Conservation (phyloP, 2,113 vertebrate genomes). For the Pogona vitticeps region DNA sequence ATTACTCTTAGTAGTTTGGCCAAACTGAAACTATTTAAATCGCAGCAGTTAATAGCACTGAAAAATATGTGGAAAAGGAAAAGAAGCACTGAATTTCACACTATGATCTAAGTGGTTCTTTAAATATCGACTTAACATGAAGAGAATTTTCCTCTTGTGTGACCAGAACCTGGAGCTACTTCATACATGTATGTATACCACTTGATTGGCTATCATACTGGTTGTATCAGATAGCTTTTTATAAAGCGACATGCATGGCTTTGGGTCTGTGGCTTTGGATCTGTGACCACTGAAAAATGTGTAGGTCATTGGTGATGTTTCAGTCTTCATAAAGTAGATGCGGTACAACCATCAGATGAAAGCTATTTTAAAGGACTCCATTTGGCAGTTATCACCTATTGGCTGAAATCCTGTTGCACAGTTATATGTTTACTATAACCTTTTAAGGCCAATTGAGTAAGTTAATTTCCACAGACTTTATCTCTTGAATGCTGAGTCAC, state of each 20-base stretch:
- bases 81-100: constrained; percentile 43
- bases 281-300: background rate
- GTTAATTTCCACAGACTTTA: too few relatives aligned
- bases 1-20: constrained; percentile 30
- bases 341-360: background rate
- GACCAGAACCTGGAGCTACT: background rate
- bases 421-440: too few relatives aligned
- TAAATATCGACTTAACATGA: background rate
- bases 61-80: constrained; percentile 37
- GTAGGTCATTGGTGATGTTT: background rate
- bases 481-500: too few relatives aligned
- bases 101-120: background rate
- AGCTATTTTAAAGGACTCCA: background rate
- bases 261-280: background rate
- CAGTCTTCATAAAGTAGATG: background rate
- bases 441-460: too few relatives aligned
- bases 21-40: constrained; percentile 30
- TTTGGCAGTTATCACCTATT: background rate
- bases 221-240: background rate
- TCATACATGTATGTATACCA: background rate
- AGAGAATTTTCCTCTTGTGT: constrained; percentile 13
- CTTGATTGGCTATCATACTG: background rate
- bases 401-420: too few relatives aligned
- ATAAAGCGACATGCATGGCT: background rate
- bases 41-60: constrained; percentile 26